These are phyloP conservation scores for Dinoponera quadriceps DNA, from an alignment of 1,140 invertebrate species.

Conservation along the genomic window DNA sequence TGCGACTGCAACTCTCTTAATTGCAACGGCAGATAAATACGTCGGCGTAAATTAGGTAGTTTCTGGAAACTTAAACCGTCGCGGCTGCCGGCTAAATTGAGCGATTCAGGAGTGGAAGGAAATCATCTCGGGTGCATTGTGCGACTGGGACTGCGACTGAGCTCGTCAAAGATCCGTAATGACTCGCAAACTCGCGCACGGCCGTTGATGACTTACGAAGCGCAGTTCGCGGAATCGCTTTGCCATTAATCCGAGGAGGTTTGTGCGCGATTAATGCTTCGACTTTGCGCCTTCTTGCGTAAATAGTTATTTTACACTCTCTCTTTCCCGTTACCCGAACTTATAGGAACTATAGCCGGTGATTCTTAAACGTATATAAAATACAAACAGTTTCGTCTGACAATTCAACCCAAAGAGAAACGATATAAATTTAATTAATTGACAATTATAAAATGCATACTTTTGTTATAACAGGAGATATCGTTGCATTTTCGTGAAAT, in stretches of 20 bases:
- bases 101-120: conserved; percentile 59
- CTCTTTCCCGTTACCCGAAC: neutral
- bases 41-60: conserved; percentile 63
- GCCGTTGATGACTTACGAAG: conserved; percentile 37
- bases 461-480: neutral
- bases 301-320: conserved; percentile 12
- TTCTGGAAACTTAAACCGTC: conserved; percentile 63
- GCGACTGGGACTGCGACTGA: conserved; percentile 14
- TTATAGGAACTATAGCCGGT: neutral
- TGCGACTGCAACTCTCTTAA: conserved; percentile 61
- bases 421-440: neutral
- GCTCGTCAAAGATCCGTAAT: conserved; percentile 48
- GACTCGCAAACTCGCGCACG: conserved; percentile 48
- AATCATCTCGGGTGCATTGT: conserved; percentile 55
- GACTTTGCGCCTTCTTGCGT: conserved; percentile 2
- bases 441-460: neutral
- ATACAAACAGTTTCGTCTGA: neutral
- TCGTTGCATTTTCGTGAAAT: neutral
- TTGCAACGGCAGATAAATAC: conserved; percentile 65
- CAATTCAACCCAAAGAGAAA: neutral
- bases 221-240: conserved; percentile 22
- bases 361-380: neutral
- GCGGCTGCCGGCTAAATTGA: conserved; percentile 59
- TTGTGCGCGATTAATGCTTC: conserved; percentile 24
- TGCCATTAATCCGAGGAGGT: conserved; percentile 32